These are phyloP conservation scores for Drosophila punjabiensis DNA, from an alignment of 1,140 invertebrate species.

Conservation along the genomic window DNA sequence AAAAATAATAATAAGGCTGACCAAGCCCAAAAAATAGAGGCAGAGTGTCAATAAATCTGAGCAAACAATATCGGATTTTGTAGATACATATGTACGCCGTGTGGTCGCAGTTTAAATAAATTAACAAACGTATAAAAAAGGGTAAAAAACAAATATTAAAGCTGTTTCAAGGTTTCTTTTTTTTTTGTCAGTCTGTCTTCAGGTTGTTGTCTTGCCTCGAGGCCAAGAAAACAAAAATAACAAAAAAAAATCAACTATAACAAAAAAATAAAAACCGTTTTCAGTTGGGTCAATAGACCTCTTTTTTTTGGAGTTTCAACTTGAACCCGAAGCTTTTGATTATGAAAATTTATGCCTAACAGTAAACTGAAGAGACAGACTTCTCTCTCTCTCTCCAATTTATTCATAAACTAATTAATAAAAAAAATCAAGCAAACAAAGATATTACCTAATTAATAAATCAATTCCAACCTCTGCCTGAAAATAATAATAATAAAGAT, in stretches of 20 bases:
- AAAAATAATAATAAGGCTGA: slow-evolving; percentile 27
- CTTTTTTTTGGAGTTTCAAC: slow-evolving; percentile 25
- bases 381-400: slow-evolving; percentile 17
- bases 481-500: too few relatives aligned
- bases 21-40: slow-evolving; percentile 33
- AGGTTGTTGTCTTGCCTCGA: slow-evolving; percentile 34
- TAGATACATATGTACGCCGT: slow-evolving; percentile 26
- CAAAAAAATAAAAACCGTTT: slow-evolving; percentile 31
- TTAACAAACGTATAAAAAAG: slow-evolving; percentile 50
- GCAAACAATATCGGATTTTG: slow-evolving; percentile 59
- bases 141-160: slow-evolving; percentile 49
- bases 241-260: slow-evolving; percentile 1
- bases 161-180: slow-evolving; percentile 60
- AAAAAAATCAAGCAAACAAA: neutral
- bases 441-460: slow-evolving; percentile 10
- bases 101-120: slow-evolving; percentile 70
- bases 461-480: slow-evolving; percentile 3
- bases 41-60: slow-evolving; percentile 60
- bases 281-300: slow-evolving; percentile 52
- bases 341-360: slow-evolving; percentile 41
- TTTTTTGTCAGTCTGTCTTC: slow-evolving; percentile 17
- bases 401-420: neutral
- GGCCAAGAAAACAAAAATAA: slow-evolving; percentile 9
- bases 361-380: slow-evolving; percentile 7
- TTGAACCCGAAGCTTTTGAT: slow-evolving; percentile 5